These are phyloP conservation scores for Mesoligia furuncula DNA, from an alignment of 2,888 invertebrate species.

Conservation along the genomic window DNA sequence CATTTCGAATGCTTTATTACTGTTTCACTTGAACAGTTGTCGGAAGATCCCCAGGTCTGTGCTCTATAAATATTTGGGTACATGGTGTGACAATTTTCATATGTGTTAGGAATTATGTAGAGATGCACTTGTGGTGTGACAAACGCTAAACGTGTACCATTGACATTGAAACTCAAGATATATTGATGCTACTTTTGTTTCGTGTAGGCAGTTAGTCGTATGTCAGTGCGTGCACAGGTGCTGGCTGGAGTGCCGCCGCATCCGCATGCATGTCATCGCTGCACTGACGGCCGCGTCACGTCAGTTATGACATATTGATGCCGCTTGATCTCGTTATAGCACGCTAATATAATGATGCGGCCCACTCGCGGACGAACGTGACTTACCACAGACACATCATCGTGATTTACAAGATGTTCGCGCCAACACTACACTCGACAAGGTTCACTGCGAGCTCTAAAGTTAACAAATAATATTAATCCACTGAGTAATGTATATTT, in stretches of 20 bases:
- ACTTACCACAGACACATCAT: slow-evolving; percentile 53
- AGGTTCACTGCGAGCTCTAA: slow-evolving; percentile 39
- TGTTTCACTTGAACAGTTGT: slow-evolving; percentile 47
- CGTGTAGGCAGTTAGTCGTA: slow-evolving; percentile 69
- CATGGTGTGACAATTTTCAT: slow-evolving; percentile 42
- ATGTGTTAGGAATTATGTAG: slow-evolving; percentile 46
- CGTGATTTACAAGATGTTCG: slow-evolving; percentile 60
- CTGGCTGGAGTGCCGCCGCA: slow-evolving; percentile 61
- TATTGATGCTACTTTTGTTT: slow-evolving; percentile 72
- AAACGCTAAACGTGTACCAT: slow-evolving; percentile 64
- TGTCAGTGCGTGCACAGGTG: slow-evolving; percentile 74
- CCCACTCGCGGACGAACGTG: slow-evolving; percentile 48
- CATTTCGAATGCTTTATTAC: slow-evolving; percentile 71
- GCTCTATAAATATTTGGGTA: slow-evolving; percentile 45
- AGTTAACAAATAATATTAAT: slow-evolving; percentile 38
- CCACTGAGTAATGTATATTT: slow-evolving; percentile 22
- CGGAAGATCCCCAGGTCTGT: slow-evolving; percentile 59
- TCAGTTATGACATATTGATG: slow-evolving; percentile 69
- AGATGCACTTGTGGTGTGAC: slow-evolving; percentile 48
- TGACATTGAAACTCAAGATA: slow-evolving; percentile 77
- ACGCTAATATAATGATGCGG: slow-evolving; percentile 58
- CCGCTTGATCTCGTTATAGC: slow-evolving; percentile 68
- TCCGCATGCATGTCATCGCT: slow-evolving; percentile 67
- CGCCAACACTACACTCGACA: slow-evolving; percentile 52
- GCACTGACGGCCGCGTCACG: slow-evolving; percentile 45